Evolutionary conservation across 2,797 vertebrate species (phyloP).

Genomic region (Falco cherrug): DNA sequence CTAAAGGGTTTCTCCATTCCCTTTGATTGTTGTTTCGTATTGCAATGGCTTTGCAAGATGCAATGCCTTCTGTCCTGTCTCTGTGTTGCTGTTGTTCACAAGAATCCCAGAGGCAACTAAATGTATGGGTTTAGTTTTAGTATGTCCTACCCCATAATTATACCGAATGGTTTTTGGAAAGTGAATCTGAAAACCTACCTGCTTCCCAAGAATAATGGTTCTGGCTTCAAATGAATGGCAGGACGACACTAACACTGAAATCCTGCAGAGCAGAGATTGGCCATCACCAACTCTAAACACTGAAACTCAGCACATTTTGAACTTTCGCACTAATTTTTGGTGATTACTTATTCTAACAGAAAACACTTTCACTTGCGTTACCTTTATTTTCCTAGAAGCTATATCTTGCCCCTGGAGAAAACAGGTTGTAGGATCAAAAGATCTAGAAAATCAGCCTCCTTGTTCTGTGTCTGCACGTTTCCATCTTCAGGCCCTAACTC

Average conservation of each 20-base stretch:
- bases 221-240: background rate
- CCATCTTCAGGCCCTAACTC: background rate
- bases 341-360: background rate
- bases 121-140: background rate
- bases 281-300: background rate
- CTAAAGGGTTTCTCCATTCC: background rate
- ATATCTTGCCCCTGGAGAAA: background rate
- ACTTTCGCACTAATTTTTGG: background rate
- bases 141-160: background rate
- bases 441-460: background rate
- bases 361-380: background rate
- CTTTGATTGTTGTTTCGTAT: background rate
- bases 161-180: background rate
- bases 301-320: background rate
- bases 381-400: background rate
- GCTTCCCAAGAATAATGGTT: background rate
- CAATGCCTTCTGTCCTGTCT: background rate
- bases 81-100: background rate
- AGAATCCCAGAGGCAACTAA: background rate
- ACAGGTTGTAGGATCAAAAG: slow-evolving; percentile 4
- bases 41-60: background rate
- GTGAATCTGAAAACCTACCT: background rate
- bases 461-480: background rate
- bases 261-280: background rate
- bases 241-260: background rate